Evolutionary conservation across 1,140 invertebrate species (phyloP).

Genomic region (Wiebesia pumilae): DNA sequence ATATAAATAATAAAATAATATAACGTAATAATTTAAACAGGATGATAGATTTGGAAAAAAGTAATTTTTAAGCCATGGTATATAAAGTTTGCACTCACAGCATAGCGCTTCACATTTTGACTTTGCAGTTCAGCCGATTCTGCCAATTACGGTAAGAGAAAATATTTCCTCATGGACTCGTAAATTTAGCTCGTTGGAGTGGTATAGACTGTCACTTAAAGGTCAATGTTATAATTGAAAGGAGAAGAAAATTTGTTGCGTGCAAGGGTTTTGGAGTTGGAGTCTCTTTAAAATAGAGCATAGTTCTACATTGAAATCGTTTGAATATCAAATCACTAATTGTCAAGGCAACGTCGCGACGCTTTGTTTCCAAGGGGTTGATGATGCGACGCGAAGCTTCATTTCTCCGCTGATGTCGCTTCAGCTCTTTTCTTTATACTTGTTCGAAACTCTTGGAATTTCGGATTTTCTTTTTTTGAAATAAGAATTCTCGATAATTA

Average conservation of each 20-base stretch:
- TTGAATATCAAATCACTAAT: slow-evolving; percentile 57
- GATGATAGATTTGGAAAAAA: too few relatives aligned
- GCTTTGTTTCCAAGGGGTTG: slow-evolving; percentile 32
- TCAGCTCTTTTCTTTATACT: background rate
- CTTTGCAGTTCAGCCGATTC: too few relatives aligned
- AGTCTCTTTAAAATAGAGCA: background rate
- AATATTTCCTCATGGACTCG: too few relatives aligned
- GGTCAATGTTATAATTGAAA: background rate
- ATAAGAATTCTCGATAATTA: background rate
- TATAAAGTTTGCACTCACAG: too few relatives aligned
- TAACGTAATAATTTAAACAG: too few relatives aligned
- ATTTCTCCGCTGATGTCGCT: background rate
- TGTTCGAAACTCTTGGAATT: background rate
- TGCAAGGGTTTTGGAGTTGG: background rate
- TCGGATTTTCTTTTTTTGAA: background rate
- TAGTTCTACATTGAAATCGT: slow-evolving; percentile 58
- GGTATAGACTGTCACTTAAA: background rate
- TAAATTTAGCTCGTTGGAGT: too few relatives aligned
- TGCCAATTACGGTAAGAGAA: too few relatives aligned
- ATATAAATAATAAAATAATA: too few relatives aligned
- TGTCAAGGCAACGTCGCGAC: slow-evolving; percentile 56
- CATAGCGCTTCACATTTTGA: too few relatives aligned
- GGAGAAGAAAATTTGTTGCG: background rate
- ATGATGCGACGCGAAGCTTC: slow-evolving; percentile 18
- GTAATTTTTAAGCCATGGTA: too few relatives aligned